phyloP scores from a whole-genome alignment of 2,888 invertebrate species.

The Lepeophtheirus nordmannii region DNA sequence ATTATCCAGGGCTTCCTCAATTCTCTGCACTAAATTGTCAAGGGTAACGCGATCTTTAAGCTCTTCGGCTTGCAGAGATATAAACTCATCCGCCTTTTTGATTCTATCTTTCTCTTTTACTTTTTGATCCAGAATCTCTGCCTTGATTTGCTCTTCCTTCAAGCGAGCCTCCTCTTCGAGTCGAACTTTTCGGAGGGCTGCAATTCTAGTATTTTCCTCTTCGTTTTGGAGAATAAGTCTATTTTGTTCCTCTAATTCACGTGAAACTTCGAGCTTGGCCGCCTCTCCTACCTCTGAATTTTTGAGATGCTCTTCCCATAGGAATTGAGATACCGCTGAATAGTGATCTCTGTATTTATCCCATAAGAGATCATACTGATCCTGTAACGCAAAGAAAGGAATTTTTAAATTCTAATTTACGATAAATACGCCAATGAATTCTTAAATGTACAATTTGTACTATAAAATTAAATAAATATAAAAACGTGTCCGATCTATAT shows the following conservation, averaged over 20 bases:
- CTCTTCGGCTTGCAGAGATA: not conserved
- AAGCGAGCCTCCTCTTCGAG: not conserved
- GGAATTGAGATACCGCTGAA: not conserved
- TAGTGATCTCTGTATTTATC: not conserved
- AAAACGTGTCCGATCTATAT: no score
- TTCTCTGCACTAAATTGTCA: not conserved
- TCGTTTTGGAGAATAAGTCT: not conserved
- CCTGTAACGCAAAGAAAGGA: no score
- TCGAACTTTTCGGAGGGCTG: not conserved
- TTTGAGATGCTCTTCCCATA: not conserved
- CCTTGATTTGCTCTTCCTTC: not conserved
- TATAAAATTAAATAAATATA: no score
- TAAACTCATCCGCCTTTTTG: not conserved
- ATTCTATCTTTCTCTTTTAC: not conserved
- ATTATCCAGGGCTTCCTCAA: slow-evolving; percentile 12
- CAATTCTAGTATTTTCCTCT: slow-evolving; percentile 4
- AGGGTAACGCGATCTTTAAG: not conserved
- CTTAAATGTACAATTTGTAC: no score
- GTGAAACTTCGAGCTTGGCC: not conserved
- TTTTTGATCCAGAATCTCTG: not conserved
- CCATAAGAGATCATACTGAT: not conserved
- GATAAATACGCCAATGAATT: no score
- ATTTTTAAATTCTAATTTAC: no score
- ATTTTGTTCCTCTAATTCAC: slow-evolving; percentile 8
- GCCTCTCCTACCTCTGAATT: not conserved